Evolutionary conservation across 2,888 invertebrate species (phyloP), one percentile per base, ranked within the genome.

Genomic region (Xiphydria camelus): DNA sequence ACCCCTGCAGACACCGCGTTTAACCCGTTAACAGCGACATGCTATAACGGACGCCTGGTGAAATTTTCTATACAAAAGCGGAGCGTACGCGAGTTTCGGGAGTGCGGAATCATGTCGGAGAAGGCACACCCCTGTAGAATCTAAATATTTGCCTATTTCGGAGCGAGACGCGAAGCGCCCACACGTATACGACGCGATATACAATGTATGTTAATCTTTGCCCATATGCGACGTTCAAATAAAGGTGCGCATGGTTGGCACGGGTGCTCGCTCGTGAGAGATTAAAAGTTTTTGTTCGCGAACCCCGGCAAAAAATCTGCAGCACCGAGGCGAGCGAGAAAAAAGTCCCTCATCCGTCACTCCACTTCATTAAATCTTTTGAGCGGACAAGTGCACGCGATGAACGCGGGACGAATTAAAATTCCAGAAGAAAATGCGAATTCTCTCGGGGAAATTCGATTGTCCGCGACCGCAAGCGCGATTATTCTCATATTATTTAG

Each of bases 201-300:
- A 10, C 26, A 10, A 10, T 12, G 7, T 26, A 26, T 26, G 26
- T n/a, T 26, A 26, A 26, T 26, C 26, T 14, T 26, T 26, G 26
- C 7, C 26, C 10, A 26, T 10, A 3, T 10, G 26, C 14, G 14
- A 12, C 3, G 26, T 14, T 10, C 26, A 26, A 26, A 26, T 4
- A 26, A 26, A 26, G 26, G 26, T 1, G 26, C 7, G 26, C 7
- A 14, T 1, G 26, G 12, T 12, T 14, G 26, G 5, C 10, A 7
- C 26, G 26, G 14, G 3, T 14, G 26, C 14, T 14, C 14, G 26
- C 14, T 26, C 10, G 14, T 7, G 33, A 17, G 9, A 64, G 67
- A 68, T 68, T 68, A 67, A 68, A 68, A 63, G 60, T 64, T 64
- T 61, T 62, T n/a, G n/a, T n/a, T 62, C 59, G 41, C 55, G 43